Conservation (phyloP, 2,888 invertebrate genomes). For the Stramonita haemastoma region DNA sequence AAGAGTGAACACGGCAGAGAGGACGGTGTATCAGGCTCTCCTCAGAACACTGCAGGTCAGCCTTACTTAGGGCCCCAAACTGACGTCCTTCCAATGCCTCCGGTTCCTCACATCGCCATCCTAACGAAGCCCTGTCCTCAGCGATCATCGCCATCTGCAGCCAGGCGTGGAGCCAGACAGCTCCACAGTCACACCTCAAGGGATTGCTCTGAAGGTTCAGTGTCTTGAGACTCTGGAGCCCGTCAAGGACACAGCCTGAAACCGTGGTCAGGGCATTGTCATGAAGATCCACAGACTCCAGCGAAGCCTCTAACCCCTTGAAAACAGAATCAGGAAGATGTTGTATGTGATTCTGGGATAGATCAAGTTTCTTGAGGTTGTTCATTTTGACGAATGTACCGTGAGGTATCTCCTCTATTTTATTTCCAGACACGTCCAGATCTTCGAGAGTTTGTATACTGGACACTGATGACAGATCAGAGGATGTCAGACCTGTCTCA, state of each 20-base stretch:
- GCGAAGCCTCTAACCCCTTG: conserved; percentile 48
- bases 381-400: conserved; percentile 49
- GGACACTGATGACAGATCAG: conserved; percentile 38
- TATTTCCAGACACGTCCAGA: conserved; percentile 50
- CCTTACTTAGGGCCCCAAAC: conserved; percentile 19
- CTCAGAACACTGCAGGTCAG: conserved; percentile 14
- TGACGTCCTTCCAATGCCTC: neutral
- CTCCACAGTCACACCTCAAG: conserved; percentile 48
- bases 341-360: conserved; percentile 51
- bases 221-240: conserved; percentile 42
- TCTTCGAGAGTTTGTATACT: conserved; percentile 39
- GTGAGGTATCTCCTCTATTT: conserved; percentile 48
- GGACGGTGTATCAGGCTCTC: neutral
- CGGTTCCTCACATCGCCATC: conserved; percentile 20
- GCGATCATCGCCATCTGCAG: conserved; percentile 42
- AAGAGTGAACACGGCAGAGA: neutral
- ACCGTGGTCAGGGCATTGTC: conserved; percentile 42
- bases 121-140: conserved; percentile 39
- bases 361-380: conserved; percentile 48
- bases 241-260: conserved; percentile 48
- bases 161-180: conserved; percentile 51
- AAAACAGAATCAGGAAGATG: conserved; percentile 51
- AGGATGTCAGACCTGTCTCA: conserved; percentile 37
- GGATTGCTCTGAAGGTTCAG: conserved; percentile 48
- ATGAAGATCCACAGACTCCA: conserved; percentile 45